Conservation (phyloP, 2,797 vertebrate species). For the Esox lucius region DNA sequence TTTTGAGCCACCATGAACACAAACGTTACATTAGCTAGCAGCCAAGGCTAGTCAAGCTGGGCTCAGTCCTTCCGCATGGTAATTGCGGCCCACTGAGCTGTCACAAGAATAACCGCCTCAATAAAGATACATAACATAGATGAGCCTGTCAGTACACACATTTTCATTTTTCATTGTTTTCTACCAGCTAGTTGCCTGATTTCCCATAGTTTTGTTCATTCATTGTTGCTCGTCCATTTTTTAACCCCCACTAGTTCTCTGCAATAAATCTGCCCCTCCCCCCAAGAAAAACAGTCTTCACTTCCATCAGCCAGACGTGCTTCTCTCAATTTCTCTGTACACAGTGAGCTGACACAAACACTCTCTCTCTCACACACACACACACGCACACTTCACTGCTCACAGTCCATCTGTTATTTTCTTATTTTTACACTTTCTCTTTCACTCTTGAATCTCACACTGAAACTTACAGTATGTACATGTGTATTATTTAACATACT, state of each 20-base stretch:
- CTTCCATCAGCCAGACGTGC: conserved; percentile 73
- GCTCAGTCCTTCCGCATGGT: conserved; percentile 56
- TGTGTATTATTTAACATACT: not conserved
- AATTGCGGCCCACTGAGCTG: conserved; percentile 64
- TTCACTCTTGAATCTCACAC: not conserved
- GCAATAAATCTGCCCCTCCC: conserved; percentile 65
- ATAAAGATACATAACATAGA: conserved; percentile 61
- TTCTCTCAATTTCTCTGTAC: conserved; percentile 40
- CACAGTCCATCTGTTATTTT: conserved; percentile 72
- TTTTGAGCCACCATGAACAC: conserved; percentile 44
- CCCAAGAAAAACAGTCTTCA: conserved; percentile 71
- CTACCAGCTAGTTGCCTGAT: conserved; percentile 37
- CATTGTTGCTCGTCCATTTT: conserved; percentile 56
- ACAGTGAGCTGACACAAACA: not conserved
- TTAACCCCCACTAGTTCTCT: conserved; percentile 44
- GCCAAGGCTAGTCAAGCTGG: conserved; percentile 6
- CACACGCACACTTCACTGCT: conserved; percentile 57
- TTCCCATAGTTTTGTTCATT: conserved; percentile 59
- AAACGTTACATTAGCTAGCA: conserved; percentile 1
- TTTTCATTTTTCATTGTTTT: conserved; percentile 43
- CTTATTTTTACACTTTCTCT: not conserved
- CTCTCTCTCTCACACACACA: conserved; percentile 60
- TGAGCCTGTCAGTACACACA: conserved; percentile 62
- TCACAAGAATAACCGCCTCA: conserved; percentile 66
- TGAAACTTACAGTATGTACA: not conserved